A percentile compares a stretch with the other conserved stretches of the same genome.
Conservation (phyloP, 2,113 vertebrate genomes). For the Apteryx mantelli region DNA sequence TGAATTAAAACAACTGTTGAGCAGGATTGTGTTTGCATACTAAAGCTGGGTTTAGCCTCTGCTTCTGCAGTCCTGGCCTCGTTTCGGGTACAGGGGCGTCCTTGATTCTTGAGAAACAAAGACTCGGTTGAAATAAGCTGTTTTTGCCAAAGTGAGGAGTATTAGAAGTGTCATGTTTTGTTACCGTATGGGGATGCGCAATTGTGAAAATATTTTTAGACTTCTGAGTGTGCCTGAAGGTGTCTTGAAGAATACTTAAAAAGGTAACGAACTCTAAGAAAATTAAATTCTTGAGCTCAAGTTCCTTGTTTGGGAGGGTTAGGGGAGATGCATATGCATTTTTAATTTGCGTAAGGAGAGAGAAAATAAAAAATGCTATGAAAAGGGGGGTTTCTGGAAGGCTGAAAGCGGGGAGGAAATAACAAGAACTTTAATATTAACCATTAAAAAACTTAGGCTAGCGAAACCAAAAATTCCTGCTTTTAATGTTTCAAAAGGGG, state of each 20-base stretch:
- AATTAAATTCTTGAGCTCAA: not conserved
- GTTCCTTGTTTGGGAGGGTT: not conserved
- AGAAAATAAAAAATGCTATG: not conserved
- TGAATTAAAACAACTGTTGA: constrained; percentile 34
- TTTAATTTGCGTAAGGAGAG: not conserved
- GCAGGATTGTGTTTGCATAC: not conserved
- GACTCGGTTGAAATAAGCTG: not conserved
- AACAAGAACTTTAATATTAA: not conserved
- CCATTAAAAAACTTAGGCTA: not conserved
- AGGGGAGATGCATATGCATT: not conserved
- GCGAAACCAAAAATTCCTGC: too few relatives aligned
- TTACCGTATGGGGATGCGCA: not conserved
- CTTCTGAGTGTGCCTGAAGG: not conserved
- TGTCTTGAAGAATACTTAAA: not conserved
- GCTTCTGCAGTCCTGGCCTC: not conserved
- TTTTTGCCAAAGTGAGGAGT: not conserved
- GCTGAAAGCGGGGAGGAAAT: not conserved
- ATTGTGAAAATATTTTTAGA: not conserved
- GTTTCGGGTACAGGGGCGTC: not conserved
- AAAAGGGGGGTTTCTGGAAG: not conserved
- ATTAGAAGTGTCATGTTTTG: not conserved
- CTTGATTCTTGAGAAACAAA: not conserved
- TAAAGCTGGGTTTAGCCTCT: not conserved
- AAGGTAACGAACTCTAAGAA: not conserved
- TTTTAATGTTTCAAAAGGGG: not conserved